These are phyloP conservation scores for Synergus laeviventris DNA, from an alignment of 2,888 invertebrate species.

Conservation along the genomic window DNA sequence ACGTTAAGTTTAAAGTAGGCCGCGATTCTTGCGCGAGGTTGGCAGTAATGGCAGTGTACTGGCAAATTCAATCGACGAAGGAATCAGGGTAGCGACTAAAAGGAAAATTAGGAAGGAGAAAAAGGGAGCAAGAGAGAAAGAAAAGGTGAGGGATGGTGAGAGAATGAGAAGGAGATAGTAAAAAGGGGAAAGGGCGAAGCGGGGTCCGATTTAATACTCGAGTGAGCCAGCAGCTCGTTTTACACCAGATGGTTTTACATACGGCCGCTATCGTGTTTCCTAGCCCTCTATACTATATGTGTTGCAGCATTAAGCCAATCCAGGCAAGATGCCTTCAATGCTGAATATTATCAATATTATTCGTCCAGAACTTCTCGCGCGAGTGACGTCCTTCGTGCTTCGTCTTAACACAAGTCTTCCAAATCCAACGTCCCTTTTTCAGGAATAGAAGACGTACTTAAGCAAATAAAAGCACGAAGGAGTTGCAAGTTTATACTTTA, in stretches of 20 bases:
- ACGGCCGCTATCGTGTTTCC: constrained; percentile 74
- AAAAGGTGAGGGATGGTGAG: constrained; percentile 40
- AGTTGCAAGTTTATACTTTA: constrained; percentile 44
- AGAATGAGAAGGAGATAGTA: constrained; percentile 44
- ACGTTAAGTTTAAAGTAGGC: constrained; percentile 53
- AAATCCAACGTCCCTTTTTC: constrained; percentile 26
- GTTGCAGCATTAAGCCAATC: constrained; percentile 54
- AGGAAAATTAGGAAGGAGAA: constrained; percentile 41
- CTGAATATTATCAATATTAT: constrained; percentile 67
- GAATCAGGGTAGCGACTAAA: constrained; percentile 41
- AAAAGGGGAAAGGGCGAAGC: constrained; percentile 43
- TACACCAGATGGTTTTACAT: constrained; percentile 75
- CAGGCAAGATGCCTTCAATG: constrained; percentile 59
- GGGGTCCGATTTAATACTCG: constrained; percentile 75
- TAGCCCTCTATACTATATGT: constrained; percentile 47
- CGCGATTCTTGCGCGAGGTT: constrained; percentile 27
- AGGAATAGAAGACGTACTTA: constrained; percentile 30
- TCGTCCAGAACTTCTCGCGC: constrained; percentile 60
- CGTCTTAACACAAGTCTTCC: no score
- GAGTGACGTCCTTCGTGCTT: constrained; percentile 39
- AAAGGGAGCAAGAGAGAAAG: constrained; percentile 27
- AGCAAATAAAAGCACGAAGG: neutral
- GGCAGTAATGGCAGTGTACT: neutral
- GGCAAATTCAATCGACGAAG: constrained; percentile 13
- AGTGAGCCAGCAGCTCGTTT: constrained; percentile 74